These are phyloP conservation scores for Tortrix viridana DNA, from an alignment of 2,888 invertebrate genomes.

Conservation along the genomic window DNA sequence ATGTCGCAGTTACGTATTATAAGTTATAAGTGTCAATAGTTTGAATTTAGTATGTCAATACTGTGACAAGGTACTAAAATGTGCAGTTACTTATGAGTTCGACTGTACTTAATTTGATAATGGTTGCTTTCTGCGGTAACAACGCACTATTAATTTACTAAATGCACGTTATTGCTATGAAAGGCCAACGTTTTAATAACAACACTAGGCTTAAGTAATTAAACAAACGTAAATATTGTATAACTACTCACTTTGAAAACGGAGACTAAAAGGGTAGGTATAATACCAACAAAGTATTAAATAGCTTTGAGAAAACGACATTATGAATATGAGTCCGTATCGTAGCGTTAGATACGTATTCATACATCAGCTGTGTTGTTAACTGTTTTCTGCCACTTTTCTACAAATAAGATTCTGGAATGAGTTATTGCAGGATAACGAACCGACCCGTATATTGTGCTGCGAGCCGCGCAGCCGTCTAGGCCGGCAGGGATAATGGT, in stretches of 20 bases:
- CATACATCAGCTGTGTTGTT: constrained; percentile 1
- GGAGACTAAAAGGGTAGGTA: constrained; percentile 34
- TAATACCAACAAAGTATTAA: constrained; percentile 12
- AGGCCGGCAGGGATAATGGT: constrained; percentile 40
- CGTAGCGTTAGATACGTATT: background rate
- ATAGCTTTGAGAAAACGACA: background rate
- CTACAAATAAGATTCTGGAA: constrained; percentile 24
- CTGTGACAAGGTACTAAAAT: too few species aligned
- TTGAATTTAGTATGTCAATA: too few species aligned
- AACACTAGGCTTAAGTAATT: background rate
- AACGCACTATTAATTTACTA: background rate
- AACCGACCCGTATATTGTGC: constrained; percentile 25
- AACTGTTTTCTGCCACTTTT: constrained; percentile 14
- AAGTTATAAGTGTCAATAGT: too few species aligned
- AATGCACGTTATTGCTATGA: constrained; percentile 4
- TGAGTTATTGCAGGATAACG: constrained; percentile 26
- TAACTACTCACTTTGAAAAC: constrained; percentile 33
- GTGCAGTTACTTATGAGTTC: too few species aligned
- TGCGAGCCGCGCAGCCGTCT: constrained; percentile 21
- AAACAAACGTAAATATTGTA: background rate
- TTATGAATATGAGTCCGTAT: too few species aligned
- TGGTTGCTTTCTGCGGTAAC: constrained; percentile 2
- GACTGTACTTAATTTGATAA: constrained; percentile 15
- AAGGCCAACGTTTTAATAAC: constrained; percentile 8
- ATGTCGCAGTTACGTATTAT: too few species aligned